A percentile compares a stretch with the other conserved stretches of the same genome.
These are phyloP conservation scores for Drosophila lowei DNA, from an alignment of 1,140 invertebrate species.

Conservation along the genomic window DNA sequence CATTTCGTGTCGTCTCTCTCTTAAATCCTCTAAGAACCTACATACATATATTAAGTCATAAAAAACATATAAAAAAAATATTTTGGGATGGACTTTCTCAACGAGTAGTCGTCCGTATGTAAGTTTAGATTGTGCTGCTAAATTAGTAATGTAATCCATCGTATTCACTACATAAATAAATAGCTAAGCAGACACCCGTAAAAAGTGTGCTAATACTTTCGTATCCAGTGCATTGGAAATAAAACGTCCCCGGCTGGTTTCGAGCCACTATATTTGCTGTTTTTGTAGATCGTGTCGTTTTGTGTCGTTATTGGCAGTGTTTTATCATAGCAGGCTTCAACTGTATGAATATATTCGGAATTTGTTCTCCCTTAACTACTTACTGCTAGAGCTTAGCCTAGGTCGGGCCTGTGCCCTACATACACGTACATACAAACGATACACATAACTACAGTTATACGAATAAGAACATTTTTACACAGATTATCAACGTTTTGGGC, in stretches of 20 bases:
- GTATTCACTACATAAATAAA: background rate
- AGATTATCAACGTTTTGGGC: conserved; percentile 37
- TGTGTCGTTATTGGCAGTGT: conserved; percentile 30
- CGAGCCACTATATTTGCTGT: conserved; percentile 29
- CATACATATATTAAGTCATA: background rate
- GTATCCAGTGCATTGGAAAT: conserved; percentile 30
- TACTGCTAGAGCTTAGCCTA: conserved; percentile 12
- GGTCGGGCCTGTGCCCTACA: conserved; percentile 4
- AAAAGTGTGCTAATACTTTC: conserved; percentile 54
- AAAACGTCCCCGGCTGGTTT: background rate
- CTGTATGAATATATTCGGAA: conserved; percentile 46
- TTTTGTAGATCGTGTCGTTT: background rate
- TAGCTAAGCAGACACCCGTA: background rate
- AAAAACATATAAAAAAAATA: conserved; percentile 5
- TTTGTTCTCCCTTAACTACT: conserved; percentile 7
- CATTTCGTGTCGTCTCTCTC: conserved; percentile 1
- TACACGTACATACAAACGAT: no score
- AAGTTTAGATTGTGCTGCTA: no score
- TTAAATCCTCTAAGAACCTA: conserved; percentile 1
- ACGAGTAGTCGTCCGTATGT: background rate
- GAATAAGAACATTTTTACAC: conserved; percentile 45
- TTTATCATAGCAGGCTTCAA: background rate
- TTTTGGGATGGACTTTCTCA: background rate
- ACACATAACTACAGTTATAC: conserved; percentile 7
- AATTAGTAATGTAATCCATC: background rate